Conservation (phyloP, 2,113 vertebrate genomes). For the Mustelus asterias region DNA sequence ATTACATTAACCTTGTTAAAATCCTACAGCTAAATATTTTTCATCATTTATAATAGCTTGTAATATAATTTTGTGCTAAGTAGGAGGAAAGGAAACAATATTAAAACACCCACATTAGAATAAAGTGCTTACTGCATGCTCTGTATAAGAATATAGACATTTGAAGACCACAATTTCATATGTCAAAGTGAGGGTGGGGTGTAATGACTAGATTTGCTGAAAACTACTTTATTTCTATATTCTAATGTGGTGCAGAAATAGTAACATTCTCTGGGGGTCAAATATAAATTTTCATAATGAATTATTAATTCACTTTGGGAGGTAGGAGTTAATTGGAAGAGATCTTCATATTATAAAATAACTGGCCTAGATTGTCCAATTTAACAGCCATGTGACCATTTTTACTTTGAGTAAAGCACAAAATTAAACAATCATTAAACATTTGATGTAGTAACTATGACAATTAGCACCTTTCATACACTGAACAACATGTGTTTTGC, state of each 20-base stretch:
- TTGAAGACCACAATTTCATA: not conserved
- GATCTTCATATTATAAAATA: not conserved
- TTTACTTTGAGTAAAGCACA: conserved; percentile 7
- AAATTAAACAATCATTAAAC: conserved; percentile 22
- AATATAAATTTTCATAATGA: not conserved
- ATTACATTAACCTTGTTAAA: conserved; percentile 8
- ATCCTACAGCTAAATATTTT: not conserved
- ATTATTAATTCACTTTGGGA: conserved; percentile 34
- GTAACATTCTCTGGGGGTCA: not conserved
- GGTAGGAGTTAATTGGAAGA: conserved; percentile 22
- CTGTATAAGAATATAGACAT: not conserved
- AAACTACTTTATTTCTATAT: not conserved
- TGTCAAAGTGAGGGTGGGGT: not conserved
- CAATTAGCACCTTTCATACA: conserved; percentile 30
- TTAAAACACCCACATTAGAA: conserved; percentile 12
- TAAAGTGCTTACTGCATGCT: not conserved
- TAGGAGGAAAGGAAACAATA: conserved; percentile 3
- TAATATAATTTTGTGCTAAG: not conserved
- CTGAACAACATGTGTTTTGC: not conserved
- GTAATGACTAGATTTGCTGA: not conserved
- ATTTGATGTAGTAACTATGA: not conserved
- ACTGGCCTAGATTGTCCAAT: conserved; percentile 16
- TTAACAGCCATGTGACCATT: not conserved
- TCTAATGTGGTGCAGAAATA: not conserved
- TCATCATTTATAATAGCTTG: not conserved